A percentile compares a stretch with the other conserved stretches of the same genome.
These are phyloP conservation scores for Cataglyphis livida DNA, from an alignment of 2,888 invertebrate genomes.

Conservation along the genomic window DNA sequence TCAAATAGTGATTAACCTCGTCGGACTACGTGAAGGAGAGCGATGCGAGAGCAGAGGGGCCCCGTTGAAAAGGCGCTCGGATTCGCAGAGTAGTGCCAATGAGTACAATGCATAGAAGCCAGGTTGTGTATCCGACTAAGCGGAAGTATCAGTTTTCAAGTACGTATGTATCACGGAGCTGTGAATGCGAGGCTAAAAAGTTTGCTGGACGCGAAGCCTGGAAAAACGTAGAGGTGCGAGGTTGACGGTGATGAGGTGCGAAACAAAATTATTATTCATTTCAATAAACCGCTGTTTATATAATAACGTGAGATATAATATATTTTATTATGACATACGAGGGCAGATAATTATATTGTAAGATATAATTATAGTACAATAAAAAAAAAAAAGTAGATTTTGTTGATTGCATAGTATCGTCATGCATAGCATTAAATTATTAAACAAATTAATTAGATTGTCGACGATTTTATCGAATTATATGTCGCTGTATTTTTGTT, in stretches of 20 bases:
- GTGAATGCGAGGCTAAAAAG: slow-evolving; percentile 5
- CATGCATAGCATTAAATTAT: neutral
- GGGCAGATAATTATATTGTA: neutral
- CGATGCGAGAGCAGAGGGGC: slow-evolving; percentile 58
- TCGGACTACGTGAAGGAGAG: slow-evolving; percentile 72
- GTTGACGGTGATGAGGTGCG: slow-evolving; percentile 9
- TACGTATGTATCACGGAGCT: neutral
- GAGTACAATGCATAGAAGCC: slow-evolving; percentile 46
- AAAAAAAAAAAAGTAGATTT: neutral
- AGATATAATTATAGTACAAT: no score
- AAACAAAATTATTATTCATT: slow-evolving; percentile 20
- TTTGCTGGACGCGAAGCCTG: slow-evolving; percentile 14
- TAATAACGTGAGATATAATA: neutral
- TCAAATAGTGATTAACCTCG: slow-evolving; percentile 85
- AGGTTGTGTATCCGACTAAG: neutral
- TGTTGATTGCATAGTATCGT: neutral
- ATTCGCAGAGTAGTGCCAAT: slow-evolving; percentile 56
- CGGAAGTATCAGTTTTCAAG: slow-evolving; percentile 36
- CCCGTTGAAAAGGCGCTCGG: slow-evolving; percentile 67
- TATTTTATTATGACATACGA: neutral
- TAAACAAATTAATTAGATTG: neutral
- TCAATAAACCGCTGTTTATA: neutral
- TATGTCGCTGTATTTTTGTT: neutral
- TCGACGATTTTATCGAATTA: neutral
- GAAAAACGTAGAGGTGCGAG: slow-evolving; percentile 25